phyloP scores from a whole-genome alignment of 1,140 invertebrate species.

The Augochlora pura region DNA sequence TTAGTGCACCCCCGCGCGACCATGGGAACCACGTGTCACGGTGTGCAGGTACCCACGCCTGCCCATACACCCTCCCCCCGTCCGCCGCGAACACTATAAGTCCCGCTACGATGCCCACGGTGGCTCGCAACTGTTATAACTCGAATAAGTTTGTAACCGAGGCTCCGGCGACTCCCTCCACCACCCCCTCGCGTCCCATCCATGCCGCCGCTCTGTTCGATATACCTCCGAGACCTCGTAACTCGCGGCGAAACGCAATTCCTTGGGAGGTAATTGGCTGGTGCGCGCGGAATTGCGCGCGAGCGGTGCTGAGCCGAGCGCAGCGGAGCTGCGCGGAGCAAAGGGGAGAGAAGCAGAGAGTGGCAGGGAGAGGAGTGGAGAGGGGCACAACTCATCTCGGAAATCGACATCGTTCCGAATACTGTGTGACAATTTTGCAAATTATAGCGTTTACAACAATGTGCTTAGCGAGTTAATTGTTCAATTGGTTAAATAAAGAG shows the following conservation, averaged over 20 bases:
- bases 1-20: conserved; percentile 6
- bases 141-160: conserved; percentile 60
- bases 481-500: no score
- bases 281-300: conserved; percentile 39
- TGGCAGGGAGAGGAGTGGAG: no score
- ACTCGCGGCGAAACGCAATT: conserved; percentile 51
- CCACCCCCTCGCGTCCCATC: neutral
- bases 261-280: conserved; percentile 68
- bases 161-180: neutral
- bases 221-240: conserved; percentile 36
- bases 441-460: neutral
- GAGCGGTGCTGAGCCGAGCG: no score
- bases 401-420: no score
- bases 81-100: neutral
- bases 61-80: no score
- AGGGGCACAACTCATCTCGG: neutral
- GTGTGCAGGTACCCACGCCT: neutral
- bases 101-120: conserved; percentile 34
- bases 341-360: no score
- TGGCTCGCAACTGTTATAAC: conserved; percentile 53
- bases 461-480: no score
- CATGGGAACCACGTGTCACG: neutral
- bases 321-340: no score
- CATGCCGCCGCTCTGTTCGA: neutral
- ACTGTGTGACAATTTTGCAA: neutral